A percentile compares a stretch with the other conserved stretches of the same genome.
Conservation (phyloP, 2,113 vertebrate species). For the Penelope pileata region DNA sequence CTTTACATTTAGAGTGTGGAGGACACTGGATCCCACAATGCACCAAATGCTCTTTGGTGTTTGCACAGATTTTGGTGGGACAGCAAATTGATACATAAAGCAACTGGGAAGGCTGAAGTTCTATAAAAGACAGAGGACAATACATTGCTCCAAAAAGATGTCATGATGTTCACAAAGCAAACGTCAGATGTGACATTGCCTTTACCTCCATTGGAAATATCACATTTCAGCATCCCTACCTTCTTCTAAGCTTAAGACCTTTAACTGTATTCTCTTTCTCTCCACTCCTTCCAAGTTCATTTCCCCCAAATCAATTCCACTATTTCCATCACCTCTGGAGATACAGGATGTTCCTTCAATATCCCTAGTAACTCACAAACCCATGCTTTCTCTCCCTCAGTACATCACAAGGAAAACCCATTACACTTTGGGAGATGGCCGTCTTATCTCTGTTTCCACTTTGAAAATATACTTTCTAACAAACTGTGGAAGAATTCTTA, state of each 20-base stretch:
- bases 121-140: not conserved
- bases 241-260: not conserved
- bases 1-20: not conserved
- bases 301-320: not conserved
- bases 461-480: not conserved
- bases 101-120: not conserved
- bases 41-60: not conserved
- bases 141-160: not conserved
- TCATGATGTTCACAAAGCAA: not conserved
- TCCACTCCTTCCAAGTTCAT: not conserved
- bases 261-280: not conserved
- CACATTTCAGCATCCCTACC: not conserved
- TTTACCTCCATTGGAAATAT: not conserved
- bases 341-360: not conserved
- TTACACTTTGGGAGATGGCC: not conserved
- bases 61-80: not conserved
- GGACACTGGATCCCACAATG: not conserved
- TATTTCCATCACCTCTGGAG: not conserved
- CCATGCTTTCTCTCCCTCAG: not conserved
- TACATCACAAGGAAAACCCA: not conserved
- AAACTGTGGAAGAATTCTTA: not conserved
- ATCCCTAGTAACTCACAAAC: not conserved
- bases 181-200: not conserved
- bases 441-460: not conserved
- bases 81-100: not conserved